phyloP scores from a whole-genome alignment of 2,888 invertebrate genomes.

The Drosophila ezoana region DNA sequence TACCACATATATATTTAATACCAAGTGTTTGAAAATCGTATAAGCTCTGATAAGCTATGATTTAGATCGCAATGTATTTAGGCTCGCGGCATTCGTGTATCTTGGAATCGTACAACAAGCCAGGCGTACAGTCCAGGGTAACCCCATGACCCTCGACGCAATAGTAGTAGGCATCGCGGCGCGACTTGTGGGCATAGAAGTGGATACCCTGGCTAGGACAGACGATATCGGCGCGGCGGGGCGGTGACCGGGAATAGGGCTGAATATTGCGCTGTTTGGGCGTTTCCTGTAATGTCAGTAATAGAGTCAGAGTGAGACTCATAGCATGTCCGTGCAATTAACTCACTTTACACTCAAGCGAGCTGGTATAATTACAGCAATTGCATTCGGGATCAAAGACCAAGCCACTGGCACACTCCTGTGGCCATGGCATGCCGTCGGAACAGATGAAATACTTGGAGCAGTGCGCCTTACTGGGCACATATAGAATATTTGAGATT shows the following conservation, averaged over 20 bases:
- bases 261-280: constrained; percentile 67
- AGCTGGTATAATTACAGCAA: constrained; percentile 70
- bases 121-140: constrained; percentile 82
- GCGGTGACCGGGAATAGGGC: constrained; percentile 76
- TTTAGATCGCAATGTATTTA: constrained; percentile 47
- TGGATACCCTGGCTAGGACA: constrained; percentile 77
- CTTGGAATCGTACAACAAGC: constrained; percentile 73
- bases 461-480: constrained; percentile 74
- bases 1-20: background rate
- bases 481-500: constrained; percentile 66
- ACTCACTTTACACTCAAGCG: constrained; percentile 73
- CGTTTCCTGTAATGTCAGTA: constrained; percentile 47
- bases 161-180: constrained; percentile 75
- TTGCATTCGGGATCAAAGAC: constrained; percentile 63
- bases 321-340: background rate
- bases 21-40: background rate
- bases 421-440: constrained; percentile 70
- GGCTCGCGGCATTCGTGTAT: constrained; percentile 76
- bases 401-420: constrained; percentile 72
- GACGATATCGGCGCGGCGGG: constrained; percentile 76
- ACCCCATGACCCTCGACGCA: constrained; percentile 82
- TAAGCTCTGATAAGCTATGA: background rate
- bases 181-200: constrained; percentile 70
- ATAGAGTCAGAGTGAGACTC: background rate
- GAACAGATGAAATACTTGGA: constrained; percentile 79